These are phyloP conservation scores for Cinclus cinclus DNA, from an alignment of 2,113 vertebrate species.

Conservation along the genomic window DNA sequence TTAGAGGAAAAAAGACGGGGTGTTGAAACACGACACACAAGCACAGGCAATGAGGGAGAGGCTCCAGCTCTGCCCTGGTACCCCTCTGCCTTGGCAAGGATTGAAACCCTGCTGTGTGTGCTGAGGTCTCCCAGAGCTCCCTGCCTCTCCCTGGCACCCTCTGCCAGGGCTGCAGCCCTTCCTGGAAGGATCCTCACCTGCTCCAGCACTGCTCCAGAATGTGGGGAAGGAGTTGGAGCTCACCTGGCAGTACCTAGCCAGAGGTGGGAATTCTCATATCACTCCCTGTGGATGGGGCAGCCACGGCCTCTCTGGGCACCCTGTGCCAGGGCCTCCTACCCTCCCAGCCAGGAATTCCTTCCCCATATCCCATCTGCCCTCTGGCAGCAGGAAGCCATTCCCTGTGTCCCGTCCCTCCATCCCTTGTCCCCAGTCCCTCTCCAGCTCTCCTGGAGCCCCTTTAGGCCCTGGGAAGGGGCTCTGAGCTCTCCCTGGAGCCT, in stretches of 20 bases:
- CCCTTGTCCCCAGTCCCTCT: neutral
- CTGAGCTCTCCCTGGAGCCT: neutral
- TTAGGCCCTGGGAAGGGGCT: neutral
- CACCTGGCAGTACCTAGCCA: neutral
- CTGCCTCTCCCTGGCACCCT: neutral
- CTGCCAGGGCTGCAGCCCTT: neutral
- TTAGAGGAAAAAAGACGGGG: neutral
- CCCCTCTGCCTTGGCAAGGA: rapidly evolving
- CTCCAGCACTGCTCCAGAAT: neutral
- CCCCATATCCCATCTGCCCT: neutral
- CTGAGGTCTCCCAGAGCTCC: neutral
- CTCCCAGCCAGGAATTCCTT: neutral
- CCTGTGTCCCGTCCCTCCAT: neutral
- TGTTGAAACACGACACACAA: neutral
- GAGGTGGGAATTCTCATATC: neutral
- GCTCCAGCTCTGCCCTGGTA: neutral
- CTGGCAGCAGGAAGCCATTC: neutral
- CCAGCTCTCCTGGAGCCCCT: neutral
- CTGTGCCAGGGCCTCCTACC: neutral
- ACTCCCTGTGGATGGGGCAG: neutral
- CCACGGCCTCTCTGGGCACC: neutral
- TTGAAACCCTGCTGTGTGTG: neutral
- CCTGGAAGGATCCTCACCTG: neutral
- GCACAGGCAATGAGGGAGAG: rapidly evolving
- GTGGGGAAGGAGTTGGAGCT: neutral